Base-by-base conservation (phyloP, 2,888 invertebrate species). In the Catocala fraxini region DNA sequence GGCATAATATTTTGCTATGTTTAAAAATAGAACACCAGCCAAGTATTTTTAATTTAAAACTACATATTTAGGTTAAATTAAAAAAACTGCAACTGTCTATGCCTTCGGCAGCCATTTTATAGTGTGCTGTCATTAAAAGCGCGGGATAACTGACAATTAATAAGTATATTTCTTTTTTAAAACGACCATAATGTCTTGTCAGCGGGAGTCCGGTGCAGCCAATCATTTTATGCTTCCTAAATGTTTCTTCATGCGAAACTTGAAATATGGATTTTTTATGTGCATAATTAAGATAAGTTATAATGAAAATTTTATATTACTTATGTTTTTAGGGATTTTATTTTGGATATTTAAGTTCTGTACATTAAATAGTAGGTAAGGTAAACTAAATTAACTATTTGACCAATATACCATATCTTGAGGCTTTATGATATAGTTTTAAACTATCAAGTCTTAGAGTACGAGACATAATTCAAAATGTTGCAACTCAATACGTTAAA, bases 271-370 rank as follows among this genome's bases (percentile, higher is more conserved):
- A 56, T 71, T 65, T 75, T 54, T 61, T 63, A 60, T 64, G 75
- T 52, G 61, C 69, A 53, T 75, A 75, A 78, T 75, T 75, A 75
- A 65, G 65, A 75, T 78, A 78, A 65, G 35, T 39, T 39, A 39
- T 39, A 39, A 39, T 39, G 25, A 39, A 39, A 39, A 6, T 39
- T 39, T 39, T 6, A 39, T 6, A 39, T 9, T 39, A 39, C 5
- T 39, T 7, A 56, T 68, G 63, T 72, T 68, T 56, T 65, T 39
- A 11, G 33, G 33, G 12, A 10, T 33, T 39, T 39, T 39, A 39
- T 39, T 39, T 7, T 39, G 4, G 25, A 25, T 3, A 25, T 25
- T 25, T 25, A 25, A 25, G 25, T 25, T 25, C 25, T 25, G 25
- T 25, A 25, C 3, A 25, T 25, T 3, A 0, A 25, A 25, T 25